phyloP scores from a whole-genome alignment of 2,888 invertebrate genomes.

The Piscicola geometra region DNA sequence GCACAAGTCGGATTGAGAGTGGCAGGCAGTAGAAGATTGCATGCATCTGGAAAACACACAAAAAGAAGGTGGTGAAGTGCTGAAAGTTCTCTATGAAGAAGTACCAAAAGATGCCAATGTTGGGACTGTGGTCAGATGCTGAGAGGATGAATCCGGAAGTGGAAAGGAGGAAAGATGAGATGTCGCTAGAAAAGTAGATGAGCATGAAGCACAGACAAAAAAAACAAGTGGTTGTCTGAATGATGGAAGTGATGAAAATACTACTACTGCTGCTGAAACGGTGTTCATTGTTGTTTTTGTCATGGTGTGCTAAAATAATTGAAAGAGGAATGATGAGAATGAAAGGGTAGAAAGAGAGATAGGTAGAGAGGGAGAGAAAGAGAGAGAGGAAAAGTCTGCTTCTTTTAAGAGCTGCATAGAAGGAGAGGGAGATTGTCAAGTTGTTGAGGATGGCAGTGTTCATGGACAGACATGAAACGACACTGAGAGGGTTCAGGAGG shows the following conservation, averaged over 20 bases:
- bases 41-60: slow-evolving; percentile 94
- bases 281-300: background rate
- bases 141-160: slow-evolving; percentile 78
- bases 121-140: slow-evolving; percentile 89
- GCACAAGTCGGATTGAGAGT: slow-evolving; percentile 59
- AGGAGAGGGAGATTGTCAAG: slow-evolving; percentile 69
- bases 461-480: slow-evolving; percentile 78
- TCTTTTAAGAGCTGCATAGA: slow-evolving; percentile 67
- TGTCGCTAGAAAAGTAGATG: slow-evolving; percentile 64
- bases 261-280: background rate
- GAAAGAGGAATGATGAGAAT: slow-evolving; percentile 76
- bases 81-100: slow-evolving; percentile 99
- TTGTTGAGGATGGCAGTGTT: slow-evolving; percentile 87
- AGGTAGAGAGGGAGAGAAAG: slow-evolving; percentile 71
- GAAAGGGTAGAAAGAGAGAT: slow-evolving; percentile 72
- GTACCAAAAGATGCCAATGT: slow-evolving; percentile 97
- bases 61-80: slow-evolving; percentile 89
- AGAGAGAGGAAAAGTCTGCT: slow-evolving; percentile 59
- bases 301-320: slow-evolving; percentile 62
- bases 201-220: slow-evolving; percentile 58
- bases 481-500: slow-evolving; percentile 66
- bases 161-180: slow-evolving; percentile 61
- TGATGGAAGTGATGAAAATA: slow-evolving; percentile 25
- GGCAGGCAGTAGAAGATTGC: slow-evolving; percentile 86
- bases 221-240: slow-evolving; percentile 40